phyloP scores from a whole-genome alignment of 2,113 vertebrate species.

The Indicator indicator region DNA sequence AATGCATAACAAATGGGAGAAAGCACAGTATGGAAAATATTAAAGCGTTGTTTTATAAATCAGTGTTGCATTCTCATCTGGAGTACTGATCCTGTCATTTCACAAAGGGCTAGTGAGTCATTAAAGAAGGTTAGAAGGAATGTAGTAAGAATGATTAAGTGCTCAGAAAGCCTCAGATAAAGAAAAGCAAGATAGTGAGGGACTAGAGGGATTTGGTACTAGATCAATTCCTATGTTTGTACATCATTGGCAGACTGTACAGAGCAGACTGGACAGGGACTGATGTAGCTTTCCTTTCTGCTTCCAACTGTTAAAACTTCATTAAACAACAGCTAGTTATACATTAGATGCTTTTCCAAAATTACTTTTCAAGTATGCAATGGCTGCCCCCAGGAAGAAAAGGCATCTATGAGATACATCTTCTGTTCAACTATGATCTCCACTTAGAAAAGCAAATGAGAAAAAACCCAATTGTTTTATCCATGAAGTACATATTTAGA shows the following conservation, averaged over 20 bases:
- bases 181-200: neutral
- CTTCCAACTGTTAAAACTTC: conserved; percentile 55
- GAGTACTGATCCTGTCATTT: neutral
- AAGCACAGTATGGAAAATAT: conserved; percentile 31
- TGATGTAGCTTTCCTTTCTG: neutral
- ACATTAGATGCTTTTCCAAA: conserved; percentile 35
- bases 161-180: neutral
- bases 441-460: neutral
- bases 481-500: neutral
- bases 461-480: neutral
- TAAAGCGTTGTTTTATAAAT: conserved; percentile 24
- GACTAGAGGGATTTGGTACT: neutral
- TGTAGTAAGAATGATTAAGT: conserved; percentile 1
- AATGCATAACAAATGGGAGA: conserved; percentile 20
- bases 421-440: conserved; percentile 1
- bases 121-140: neutral
- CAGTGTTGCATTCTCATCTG: neutral
- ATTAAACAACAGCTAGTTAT: conserved; percentile 48
- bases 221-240: conserved; percentile 8
- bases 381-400: conserved; percentile 11
- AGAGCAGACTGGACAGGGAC: neutral
- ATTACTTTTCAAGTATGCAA: conserved; percentile 40
- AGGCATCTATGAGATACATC: conserved; percentile 20
- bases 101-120: neutral
- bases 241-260: neutral